These are phyloP conservation scores for Cosmopolites sordidus DNA, from an alignment of 2,888 invertebrate genomes.

Conservation along the genomic window DNA sequence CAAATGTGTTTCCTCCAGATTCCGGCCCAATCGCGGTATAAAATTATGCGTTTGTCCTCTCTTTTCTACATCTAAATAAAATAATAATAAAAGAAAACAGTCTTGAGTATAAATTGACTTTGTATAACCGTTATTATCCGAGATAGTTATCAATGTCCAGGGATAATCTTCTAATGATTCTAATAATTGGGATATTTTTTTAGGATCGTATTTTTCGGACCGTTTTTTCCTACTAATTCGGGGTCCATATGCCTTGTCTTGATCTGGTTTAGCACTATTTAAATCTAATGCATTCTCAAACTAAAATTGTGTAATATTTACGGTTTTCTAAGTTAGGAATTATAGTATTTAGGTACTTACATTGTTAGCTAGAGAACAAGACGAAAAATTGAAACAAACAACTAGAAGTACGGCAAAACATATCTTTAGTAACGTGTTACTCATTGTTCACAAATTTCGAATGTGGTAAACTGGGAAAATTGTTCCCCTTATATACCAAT, in stretches of 20 bases:
- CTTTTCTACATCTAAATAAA: conserved; percentile 20
- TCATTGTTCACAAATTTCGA: conserved; percentile 6
- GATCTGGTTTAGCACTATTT: neutral
- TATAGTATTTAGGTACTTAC: conserved; percentile 3
- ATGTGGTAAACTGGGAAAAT: neutral
- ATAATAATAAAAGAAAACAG: neutral
- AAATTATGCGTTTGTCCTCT: conserved; percentile 41
- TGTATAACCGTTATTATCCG: conserved; percentile 3
- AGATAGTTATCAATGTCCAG: conserved; percentile 45
- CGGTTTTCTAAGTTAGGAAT: neutral
- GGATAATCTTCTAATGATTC: conserved; percentile 44
- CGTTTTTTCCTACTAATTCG: conserved; percentile 51
- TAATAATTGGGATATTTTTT: conserved; percentile 42
- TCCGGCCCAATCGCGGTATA: conserved; percentile 52
- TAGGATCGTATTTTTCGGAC: conserved; percentile 38
- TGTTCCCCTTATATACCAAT: conserved; percentile 5
- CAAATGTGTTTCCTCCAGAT: conserved; percentile 41
- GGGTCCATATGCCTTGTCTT: conserved; percentile 46
- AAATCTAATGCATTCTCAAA: conserved; percentile 3
- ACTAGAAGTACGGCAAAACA: neutral
- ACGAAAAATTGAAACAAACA: conserved; percentile 3
- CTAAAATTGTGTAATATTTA: conserved; percentile 6
- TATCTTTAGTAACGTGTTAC: neutral
- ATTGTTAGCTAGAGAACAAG: conserved; percentile 1
- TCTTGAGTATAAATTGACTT: neutral